A percentile compares a stretch with the other conserved stretches of the same genome.
Conservation (phyloP, 2,113 vertebrate genomes). For the Pseudorectes ferrugineus region DNA sequence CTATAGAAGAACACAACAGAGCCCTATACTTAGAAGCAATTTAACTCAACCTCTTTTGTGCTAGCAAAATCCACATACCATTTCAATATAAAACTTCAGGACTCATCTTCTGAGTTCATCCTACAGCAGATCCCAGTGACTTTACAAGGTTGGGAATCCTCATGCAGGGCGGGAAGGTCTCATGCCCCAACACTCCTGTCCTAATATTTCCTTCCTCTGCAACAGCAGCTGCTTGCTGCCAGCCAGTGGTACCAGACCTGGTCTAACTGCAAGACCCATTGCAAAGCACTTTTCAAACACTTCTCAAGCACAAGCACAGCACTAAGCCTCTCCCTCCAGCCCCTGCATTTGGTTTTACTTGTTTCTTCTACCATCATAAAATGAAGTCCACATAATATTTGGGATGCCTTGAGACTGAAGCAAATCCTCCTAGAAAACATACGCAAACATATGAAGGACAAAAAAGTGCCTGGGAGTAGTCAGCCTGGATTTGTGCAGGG, state of each 20-base stretch:
- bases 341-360: not conserved
- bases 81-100: not conserved
- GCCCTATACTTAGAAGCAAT: constrained; percentile 25
- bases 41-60: not conserved
- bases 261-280: not conserved
- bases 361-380: not conserved
- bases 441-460: not conserved
- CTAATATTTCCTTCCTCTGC: not conserved
- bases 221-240: not conserved
- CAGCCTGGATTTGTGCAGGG: not conserved
- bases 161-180: not conserved
- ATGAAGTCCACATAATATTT: not conserved
- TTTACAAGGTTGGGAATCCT: not conserved
- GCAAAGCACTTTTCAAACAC: not conserved
- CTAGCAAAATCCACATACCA: not conserved
- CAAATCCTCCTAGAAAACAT: not conserved
- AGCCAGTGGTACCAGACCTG: not conserved
- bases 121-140: not conserved
- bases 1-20: not conserved
- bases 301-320: not conserved
- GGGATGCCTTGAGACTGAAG: not conserved
- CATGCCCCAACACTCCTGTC: not conserved
- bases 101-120: not conserved
- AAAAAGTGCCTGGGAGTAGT: not conserved
- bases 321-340: not conserved